A percentile compares a stretch with the other conserved stretches of the same genome.
phyloP scores from a whole-genome alignment of 2,113 vertebrate genomes.

The Thryonomys swinderianus region DNA sequence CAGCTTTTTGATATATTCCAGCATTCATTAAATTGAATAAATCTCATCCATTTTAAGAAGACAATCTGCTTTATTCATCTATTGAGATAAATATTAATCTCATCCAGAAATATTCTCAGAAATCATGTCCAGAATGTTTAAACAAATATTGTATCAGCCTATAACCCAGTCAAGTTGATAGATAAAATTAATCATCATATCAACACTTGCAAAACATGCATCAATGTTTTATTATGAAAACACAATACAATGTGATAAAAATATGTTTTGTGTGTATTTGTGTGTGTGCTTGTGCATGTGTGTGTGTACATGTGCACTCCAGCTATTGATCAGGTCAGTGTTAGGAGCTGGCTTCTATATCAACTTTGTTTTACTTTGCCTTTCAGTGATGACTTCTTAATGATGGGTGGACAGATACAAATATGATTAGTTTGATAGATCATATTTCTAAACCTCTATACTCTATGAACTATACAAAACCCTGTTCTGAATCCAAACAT shows the following conservation, averaged over 20 bases:
- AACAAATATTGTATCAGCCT: not conserved
- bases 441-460: not conserved
- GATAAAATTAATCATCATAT: not conserved
- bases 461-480: not conserved
- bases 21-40: not conserved
- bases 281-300: not conserved
- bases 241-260: not conserved
- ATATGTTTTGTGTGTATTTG: not conserved
- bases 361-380: not conserved
- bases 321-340: not conserved
- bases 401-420: not conserved
- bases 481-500: not conserved
- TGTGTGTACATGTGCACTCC: not conserved
- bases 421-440: not conserved
- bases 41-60: no score
- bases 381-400: not conserved
- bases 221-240: not conserved
- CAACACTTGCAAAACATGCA: not conserved
- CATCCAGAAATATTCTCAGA: not conserved
- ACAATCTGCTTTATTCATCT: not conserved
- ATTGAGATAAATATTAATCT: not conserved
- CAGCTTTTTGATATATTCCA: not conserved
- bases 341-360: not conserved
- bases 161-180: not conserved
- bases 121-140: not conserved